A percentile compares a stretch with the other conserved stretches of the same genome.
Evolutionary conservation across 1,140 invertebrate species (phyloP).

Genomic region (Scaptodrosophila lebanonensis): DNA sequence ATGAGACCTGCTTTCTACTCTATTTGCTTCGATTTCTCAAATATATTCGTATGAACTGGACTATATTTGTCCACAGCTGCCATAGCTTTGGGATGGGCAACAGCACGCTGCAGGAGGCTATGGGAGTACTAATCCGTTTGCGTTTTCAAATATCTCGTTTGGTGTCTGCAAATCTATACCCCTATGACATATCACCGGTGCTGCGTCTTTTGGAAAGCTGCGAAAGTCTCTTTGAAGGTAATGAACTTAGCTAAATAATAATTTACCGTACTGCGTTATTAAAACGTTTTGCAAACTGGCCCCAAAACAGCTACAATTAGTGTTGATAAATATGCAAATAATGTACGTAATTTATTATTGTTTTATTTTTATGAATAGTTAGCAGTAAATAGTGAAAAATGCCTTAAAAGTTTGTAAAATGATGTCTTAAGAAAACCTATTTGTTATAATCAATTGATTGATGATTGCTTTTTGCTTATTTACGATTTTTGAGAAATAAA

Average conservation of each 20-base stretch:
- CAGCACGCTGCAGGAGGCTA: slow-evolving; percentile 87
- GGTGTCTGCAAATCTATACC: slow-evolving; percentile 89
- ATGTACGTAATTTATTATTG: slow-evolving; percentile 75
- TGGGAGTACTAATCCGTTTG: slow-evolving; percentile 88
- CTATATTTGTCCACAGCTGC: slow-evolving; percentile 87
- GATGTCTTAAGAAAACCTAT: no score
- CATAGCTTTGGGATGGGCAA: slow-evolving; percentile 79
- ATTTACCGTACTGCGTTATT: background rate
- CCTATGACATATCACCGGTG: slow-evolving; percentile 93
- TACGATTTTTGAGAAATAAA: no score
- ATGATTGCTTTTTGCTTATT: no score
- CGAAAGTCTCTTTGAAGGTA: slow-evolving; percentile 90
- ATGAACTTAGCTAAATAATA: slow-evolving; percentile 81
- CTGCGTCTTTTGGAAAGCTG: slow-evolving; percentile 89
- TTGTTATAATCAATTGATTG: no score
- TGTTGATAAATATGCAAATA: slow-evolving; percentile 49
- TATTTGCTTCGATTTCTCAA: slow-evolving; percentile 92
- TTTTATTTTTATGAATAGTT: slow-evolving; percentile 63
- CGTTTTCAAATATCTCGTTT: slow-evolving; percentile 88
- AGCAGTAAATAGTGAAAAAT: slow-evolving; percentile 57
- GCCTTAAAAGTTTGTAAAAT: slow-evolving; percentile 41
- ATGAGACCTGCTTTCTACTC: slow-evolving; percentile 93
- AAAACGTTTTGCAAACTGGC: background rate
- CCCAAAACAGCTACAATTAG: no score
- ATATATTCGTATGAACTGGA: slow-evolving; percentile 90